Base-by-base conservation (phyloP, 2,888 invertebrate genomes). In the Tachina grossa region DNA sequence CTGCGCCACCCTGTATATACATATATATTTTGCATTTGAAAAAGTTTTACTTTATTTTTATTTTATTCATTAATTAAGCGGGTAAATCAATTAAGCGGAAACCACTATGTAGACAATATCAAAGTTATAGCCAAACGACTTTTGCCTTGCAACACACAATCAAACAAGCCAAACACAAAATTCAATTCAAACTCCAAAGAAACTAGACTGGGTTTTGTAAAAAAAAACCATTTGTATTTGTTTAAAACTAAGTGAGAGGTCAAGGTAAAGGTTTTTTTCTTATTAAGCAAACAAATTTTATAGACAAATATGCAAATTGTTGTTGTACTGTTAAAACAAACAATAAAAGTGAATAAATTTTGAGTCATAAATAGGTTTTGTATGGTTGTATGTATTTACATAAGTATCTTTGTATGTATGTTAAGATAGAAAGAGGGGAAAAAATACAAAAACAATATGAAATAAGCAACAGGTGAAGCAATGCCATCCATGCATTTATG, bases 401-500 rank as follows among this genome's bases (percentile, higher is more conserved):
- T 6, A 31, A 31, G 31, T 31, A 31, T 31, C 2, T 31, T 6
- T 31, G 6, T 31, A 0, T 31, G 31, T 6, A 31, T 31, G 31
- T 31, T 31, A 6, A 59, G 51, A 51, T 53, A 63, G n/a, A 19
- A 53, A 53, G 16, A 61, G 41, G 14, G 22, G 19, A 47, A 57
- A 11, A 59, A 47, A 31, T 45, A 69, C 31, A 63, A 59, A 75
- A 8, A 77, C 47, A 79, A 68, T 8, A 31, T 11, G 14, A 72
- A 66, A 43, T 49, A 63, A 68, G 53, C 85, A 86, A 83, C 85
- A 83, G 85, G 83, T 86, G 85, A 83, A 82, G 72, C 61, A 79
- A 83, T 75, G 10, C 9, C 76, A 43, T 49, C 13, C 65, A 71
- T 49, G 72, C 75, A 55, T 75, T 76, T 41, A 6, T 31, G 31